A percentile compares a stretch with the other conserved stretches of the same genome.
phyloP scores from a whole-genome alignment of 35 echinoderm and acorn worm species.

The Apostichopus californicus region DNA sequence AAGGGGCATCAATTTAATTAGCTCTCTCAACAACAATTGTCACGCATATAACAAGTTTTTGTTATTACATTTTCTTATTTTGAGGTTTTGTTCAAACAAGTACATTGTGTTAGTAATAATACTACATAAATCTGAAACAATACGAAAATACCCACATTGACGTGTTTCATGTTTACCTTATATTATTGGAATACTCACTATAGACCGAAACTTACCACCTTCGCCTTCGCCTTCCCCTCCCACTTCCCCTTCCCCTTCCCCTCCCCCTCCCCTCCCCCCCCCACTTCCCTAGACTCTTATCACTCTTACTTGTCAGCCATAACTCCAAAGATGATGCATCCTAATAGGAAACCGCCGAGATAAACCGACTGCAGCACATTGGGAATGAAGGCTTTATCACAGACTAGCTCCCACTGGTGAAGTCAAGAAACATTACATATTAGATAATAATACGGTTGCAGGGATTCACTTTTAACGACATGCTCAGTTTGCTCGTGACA shows the following conservation, averaged over 20 bases:
- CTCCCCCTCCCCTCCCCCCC: too few species aligned
- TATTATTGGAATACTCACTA: background rate
- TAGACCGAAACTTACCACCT: background rate
- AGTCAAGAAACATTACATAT: background rate
- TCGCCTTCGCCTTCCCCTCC: too few species aligned
- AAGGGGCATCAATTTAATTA: too few species aligned
- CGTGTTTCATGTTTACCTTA: background rate
- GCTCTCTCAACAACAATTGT: too few species aligned
- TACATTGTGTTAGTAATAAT: too few species aligned
- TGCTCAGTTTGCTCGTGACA: too few species aligned
- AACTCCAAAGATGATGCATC: slow-evolving; percentile 31
- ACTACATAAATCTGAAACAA: too few species aligned
- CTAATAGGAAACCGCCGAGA: slow-evolving; percentile 7
- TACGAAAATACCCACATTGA: background rate
- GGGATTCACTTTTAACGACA: background rate
- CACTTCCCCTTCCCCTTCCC: background rate
- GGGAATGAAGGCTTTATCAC: slow-evolving; percentile 17
- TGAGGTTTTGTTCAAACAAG: too few species aligned
- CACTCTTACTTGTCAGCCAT: slow-evolving; percentile 9
- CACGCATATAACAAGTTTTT: too few species aligned
- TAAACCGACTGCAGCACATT: slow-evolving; percentile 34
- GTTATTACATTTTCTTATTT: too few species aligned
- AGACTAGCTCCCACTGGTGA: slow-evolving; percentile 41
- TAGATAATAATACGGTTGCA: background rate
- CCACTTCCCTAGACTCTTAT: too few species aligned